Evolutionary conservation across 2,797 vertebrate genomes (phyloP), one percentile per base, ranked within the genome.

Genomic region (Catamblyrhynchus diadema): DNA sequence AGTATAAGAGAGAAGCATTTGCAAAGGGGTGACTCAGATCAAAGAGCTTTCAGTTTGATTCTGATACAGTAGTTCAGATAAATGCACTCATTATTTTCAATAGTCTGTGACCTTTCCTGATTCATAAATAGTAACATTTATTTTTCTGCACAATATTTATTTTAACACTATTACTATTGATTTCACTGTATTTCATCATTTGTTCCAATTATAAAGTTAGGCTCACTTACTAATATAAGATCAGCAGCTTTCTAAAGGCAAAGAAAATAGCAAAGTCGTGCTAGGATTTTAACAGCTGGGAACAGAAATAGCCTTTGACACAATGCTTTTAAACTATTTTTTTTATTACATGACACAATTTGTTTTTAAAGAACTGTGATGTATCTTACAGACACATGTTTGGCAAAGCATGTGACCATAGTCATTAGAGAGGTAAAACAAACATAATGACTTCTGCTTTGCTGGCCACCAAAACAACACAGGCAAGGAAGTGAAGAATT

Each of bases 61-160:
- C 72, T 32, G 70, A 86, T 78, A 91, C 88, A 57, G 89, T 25
- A 53, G 64, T 62, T 91, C 71, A 74, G 85, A 93, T 93, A 95
- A 93, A 94, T 78, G 72, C 4, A 0, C 78, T 96, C 95, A 89
- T 95, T 93, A 91, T 93, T 95, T 95, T 92, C 86, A 92, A 19
- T 72, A 94, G 87, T 66, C 84, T n/a, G n/a, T 93, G 91, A 94
- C 94, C 69, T 95, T 96, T 95, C 37, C 66, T 44, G 85, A 70
- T 92, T 94, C 85, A 86, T 88, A 95, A 96, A 96, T 86, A 96
- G 92, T 48, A 95, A 86, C 89, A 90, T 97, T 93, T 93, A 47
- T 93, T 96, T 96, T 94, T 94, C 94, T 90, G 27, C 66, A 44
- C 85, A 88, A 41, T 93, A 86, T 96, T 95, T 96, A 91, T 93